Evolutionary conservation across 2,113 vertebrate genomes (phyloP).

Genomic region (Paradisaea rubra): DNA sequence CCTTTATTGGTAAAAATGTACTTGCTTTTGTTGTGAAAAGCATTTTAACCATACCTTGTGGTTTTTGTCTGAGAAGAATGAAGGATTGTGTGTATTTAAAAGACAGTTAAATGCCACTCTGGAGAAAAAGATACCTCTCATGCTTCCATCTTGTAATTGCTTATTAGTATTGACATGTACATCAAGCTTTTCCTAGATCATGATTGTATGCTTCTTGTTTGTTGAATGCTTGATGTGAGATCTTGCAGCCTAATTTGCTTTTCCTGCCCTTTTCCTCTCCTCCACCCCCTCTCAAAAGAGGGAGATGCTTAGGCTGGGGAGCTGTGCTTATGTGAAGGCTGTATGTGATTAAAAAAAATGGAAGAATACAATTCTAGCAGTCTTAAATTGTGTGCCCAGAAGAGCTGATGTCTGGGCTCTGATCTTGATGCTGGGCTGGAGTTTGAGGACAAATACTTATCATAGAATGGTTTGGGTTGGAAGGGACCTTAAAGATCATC

Average conservation of each 20-base stretch:
- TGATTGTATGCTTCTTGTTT: not conserved
- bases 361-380: not conserved
- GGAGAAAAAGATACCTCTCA: not conserved
- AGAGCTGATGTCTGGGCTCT: not conserved
- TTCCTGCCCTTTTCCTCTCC: not conserved
- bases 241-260: not conserved
- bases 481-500: not conserved
- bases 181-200: not conserved
- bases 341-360: not conserved
- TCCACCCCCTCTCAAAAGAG: not conserved
- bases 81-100: not conserved
- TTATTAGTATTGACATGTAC: not conserved
- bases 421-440: not conserved
- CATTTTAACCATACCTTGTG: not conserved
- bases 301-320: rapidly evolving
- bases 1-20: not conserved
- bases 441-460: not conserved
- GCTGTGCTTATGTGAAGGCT: not conserved
- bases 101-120: not conserved
- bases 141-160: not conserved
- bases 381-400: not conserved
- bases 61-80: not conserved
- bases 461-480: not conserved
- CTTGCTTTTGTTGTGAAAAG: not conserved
- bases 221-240: not conserved